These are phyloP conservation scores for Chaetops frenatus DNA, from an alignment of 2,113 vertebrate species.

Conservation along the genomic window DNA sequence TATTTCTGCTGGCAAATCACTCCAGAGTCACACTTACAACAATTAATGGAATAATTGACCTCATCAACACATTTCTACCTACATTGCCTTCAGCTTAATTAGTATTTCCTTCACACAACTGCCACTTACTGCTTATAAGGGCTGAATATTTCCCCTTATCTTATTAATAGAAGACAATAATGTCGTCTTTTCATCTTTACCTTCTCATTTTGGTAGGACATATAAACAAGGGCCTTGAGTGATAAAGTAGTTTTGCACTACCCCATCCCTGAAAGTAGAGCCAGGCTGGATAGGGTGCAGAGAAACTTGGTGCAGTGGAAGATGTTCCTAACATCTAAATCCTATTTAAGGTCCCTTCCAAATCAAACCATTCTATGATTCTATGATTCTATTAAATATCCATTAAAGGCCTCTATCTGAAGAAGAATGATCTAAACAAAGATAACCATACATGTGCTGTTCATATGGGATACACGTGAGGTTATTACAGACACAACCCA, in stretches of 20 bases:
- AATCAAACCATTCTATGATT: not conserved
- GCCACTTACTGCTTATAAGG: not conserved
- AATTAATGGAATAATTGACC: not conserved
- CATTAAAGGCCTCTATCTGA: not conserved
- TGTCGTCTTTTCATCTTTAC: not conserved
- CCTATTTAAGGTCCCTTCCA: not conserved
- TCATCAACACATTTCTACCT: not conserved
- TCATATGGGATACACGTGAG: rapidly evolving
- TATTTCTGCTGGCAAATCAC: not conserved
- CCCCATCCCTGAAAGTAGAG: not conserved
- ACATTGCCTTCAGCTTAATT: not conserved
- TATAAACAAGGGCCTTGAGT: not conserved
- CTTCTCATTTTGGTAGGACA: not conserved
- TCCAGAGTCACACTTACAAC: not conserved
- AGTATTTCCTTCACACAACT: not conserved
- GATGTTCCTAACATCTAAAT: too few species aligned
- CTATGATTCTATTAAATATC: not conserved
- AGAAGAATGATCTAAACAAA: not conserved
- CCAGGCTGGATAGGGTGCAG: not conserved
- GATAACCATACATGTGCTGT: not conserved
- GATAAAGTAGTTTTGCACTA: not conserved
- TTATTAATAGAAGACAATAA: not conserved
- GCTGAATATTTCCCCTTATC: not conserved
- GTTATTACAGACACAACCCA: not conserved
- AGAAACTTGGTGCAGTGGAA: not conserved